phyloP scores from a whole-genome alignment of 2,797 vertebrate genomes.

The Clamator glandarius region DNA sequence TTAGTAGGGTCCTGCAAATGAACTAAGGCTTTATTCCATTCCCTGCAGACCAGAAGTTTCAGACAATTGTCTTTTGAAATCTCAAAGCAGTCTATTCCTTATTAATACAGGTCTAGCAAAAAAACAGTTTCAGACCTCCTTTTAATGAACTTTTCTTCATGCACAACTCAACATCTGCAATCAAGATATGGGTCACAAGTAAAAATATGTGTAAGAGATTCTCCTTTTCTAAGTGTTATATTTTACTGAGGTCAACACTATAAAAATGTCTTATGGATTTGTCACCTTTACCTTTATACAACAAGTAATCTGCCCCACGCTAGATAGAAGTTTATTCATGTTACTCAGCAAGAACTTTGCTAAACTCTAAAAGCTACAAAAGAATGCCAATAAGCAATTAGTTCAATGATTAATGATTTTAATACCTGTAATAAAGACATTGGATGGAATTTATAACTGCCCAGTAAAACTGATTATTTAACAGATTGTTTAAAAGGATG shows the following conservation, averaged over 20 bases:
- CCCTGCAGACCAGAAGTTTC: not conserved
- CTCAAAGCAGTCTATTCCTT: not conserved
- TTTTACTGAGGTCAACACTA: not conserved
- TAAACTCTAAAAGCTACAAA: constrained; percentile 40
- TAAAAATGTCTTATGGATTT: not conserved
- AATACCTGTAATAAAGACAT: constrained; percentile 50
- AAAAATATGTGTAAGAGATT: not conserved
- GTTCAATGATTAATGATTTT: constrained; percentile 64
- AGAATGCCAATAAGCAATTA: constrained; percentile 66
- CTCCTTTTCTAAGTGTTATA: not conserved
- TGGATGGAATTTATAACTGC: constrained; percentile 46
- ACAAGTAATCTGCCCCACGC: not conserved
- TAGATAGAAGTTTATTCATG: not conserved
- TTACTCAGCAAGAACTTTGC: constrained; percentile 26
- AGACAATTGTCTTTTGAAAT: not conserved
- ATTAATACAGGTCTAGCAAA: not conserved
- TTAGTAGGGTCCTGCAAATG: not conserved
- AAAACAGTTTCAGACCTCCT: not conserved
- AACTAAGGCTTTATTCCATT: not conserved
- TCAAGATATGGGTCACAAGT: not conserved
- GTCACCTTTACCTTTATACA: not conserved
- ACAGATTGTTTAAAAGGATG: constrained; percentile 31
- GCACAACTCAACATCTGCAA: not conserved
- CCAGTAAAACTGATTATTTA: constrained; percentile 54
- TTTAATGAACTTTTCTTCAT: not conserved